Base-by-base conservation (phyloP, 2,888 invertebrate species). In the Teleiodes luculella region DNA sequence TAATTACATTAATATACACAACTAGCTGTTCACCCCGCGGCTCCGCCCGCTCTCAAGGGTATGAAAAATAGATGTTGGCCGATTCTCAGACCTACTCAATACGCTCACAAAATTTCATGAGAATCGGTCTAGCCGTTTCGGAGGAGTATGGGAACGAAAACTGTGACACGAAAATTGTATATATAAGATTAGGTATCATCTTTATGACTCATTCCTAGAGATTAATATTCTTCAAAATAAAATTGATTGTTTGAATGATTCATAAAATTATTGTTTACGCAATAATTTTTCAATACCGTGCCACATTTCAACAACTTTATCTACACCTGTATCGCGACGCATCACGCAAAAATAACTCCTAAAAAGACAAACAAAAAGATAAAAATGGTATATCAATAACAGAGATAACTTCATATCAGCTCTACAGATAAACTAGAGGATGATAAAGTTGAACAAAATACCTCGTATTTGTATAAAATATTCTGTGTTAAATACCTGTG, bases 371-470 rank as follows among this genome's bases (percentile, higher is more conserved):
- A 11, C 43, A 24, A 28, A 43, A 24, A 43, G 43, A 43, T 43
- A n/a, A 43, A 28, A 14, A 28, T 43, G 13, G n/a, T 20, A 13
- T 43, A 43, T 28, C 43, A 43, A 1, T 1, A 1, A 7, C 2
- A 41, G 11, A 43, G 43, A 43, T 43, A 28, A 43, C 24, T 43
- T 43, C 18, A n/a, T 11, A 45, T 36, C 20, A 43, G 49, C 36
- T 45, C 45, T 49, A 56, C 36, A 37, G 50, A 58, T 31, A 54
- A 51, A 52, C n/a, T n/a, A 30, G 13, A 20, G 33, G 20, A 18
- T 30, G 52, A 18, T 43, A 52, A n/a, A 55, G 33, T 41, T 8
- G 28, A 48, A 48, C 35, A 48, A 43, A 18, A 48, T 48, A 47
- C 30, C 57, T 57, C n/a, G 30, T 51, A 33, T 50, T 16, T 28